Evolutionary conservation across 2,888 invertebrate species (phyloP).

Genomic region (Conus canariensis): DNA sequence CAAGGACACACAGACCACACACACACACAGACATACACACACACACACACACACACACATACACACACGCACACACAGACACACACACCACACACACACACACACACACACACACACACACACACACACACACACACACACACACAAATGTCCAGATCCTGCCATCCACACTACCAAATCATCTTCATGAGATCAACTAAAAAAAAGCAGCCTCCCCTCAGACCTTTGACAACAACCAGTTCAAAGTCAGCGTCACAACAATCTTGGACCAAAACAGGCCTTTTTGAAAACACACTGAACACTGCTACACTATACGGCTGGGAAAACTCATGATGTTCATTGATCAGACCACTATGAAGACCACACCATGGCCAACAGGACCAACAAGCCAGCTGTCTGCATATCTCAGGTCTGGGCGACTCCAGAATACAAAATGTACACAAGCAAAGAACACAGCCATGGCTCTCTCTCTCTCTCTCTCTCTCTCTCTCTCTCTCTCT

Average conservation of each 20-base stretch:
- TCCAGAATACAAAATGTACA: no score
- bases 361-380: no score
- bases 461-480: neutral
- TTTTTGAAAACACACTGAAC: neutral
- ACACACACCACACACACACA: slow-evolving; percentile 15
- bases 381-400: no score
- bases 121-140: slow-evolving; percentile 19
- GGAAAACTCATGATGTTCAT: no score
- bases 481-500: neutral
- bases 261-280: no score
- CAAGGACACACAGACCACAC: neutral
- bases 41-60: neutral
- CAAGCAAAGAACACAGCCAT: neutral
- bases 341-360: no score
- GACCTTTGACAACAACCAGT: no score
- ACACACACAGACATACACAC: neutral
- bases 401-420: no score
- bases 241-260: no score
- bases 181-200: no score
- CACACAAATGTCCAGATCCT: neutral
- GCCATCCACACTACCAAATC: no score
- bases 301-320: neutral
- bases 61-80: neutral
- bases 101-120: neutral
- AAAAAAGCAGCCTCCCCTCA: no score